Evolutionary conservation across 2,113 vertebrate genomes (phyloP).

Genomic region (Quiscalus mexicanus): DNA sequence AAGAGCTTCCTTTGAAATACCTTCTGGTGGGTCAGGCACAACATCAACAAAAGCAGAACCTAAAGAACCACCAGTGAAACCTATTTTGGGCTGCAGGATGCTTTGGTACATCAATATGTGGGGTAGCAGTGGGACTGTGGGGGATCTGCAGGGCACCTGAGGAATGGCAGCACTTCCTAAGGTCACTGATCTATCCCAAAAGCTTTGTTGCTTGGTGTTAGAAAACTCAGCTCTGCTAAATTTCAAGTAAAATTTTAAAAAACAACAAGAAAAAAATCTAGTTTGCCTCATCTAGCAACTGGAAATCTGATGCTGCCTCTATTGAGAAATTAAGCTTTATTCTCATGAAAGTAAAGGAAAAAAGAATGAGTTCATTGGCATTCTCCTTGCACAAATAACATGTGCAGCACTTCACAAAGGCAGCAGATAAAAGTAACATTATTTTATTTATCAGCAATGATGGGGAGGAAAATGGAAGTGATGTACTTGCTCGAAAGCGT

Average conservation of each 20-base stretch:
- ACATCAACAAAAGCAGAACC: not conserved
- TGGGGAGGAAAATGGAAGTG: not conserved
- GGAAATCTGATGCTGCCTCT: not conserved
- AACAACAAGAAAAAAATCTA: not conserved
- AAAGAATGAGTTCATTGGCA: not conserved
- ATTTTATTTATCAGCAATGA: not conserved
- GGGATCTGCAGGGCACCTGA: not conserved
- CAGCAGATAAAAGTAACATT: not conserved
- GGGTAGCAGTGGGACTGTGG: not conserved
- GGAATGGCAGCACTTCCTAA: not conserved
- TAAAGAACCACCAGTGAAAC: not conserved
- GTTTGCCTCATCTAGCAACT: not conserved
- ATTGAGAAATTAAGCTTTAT: not conserved
- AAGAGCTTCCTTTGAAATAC: not conserved
- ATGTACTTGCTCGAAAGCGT: not conserved
- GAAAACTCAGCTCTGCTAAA: not conserved
- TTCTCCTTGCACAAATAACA: not conserved
- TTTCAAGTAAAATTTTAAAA: not conserved
- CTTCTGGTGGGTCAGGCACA: not conserved
- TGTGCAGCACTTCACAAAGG: not conserved
- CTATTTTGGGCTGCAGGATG: not conserved
- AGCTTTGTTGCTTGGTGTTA: not conserved
- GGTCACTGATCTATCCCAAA: not conserved
- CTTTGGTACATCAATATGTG: not conserved
- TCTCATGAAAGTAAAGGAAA: not conserved